These are phyloP conservation scores for Protomyctophum bolini DNA, from an alignment of 2,113 vertebrate species.

Conservation along the genomic window DNA sequence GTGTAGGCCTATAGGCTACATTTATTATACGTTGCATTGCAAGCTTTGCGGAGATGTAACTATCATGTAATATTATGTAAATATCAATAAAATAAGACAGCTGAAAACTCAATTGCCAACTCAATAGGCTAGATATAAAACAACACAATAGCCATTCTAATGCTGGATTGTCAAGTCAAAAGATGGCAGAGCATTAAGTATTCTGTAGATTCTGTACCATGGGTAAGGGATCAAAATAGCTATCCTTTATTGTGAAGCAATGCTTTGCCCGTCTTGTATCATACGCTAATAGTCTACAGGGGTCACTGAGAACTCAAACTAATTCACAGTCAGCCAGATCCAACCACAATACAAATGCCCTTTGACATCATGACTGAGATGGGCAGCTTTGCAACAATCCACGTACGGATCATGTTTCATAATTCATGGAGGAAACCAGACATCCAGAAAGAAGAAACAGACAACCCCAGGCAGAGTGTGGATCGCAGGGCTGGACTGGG, in stretches of 20 bases:
- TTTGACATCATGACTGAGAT: slow-evolving; percentile 48
- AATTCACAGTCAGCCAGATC: slow-evolving; percentile 52
- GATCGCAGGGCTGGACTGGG: too few relatives aligned
- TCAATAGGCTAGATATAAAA: too few relatives aligned
- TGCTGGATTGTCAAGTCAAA: too few relatives aligned
- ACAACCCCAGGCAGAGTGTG: slow-evolving; percentile 29
- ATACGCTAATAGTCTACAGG: slow-evolving; percentile 34
- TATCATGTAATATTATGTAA: too few relatives aligned
- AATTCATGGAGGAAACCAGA: slow-evolving; percentile 76
- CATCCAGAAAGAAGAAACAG: slow-evolving; percentile 52
- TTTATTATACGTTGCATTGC: too few relatives aligned
- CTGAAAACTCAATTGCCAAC: too few relatives aligned
- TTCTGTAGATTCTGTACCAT: too few relatives aligned
- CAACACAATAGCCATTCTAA: too few relatives aligned
- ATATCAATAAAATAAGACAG: too few relatives aligned
- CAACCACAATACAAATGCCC: slow-evolving; percentile 50
- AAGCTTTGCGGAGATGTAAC: too few relatives aligned
- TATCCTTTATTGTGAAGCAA: slow-evolving; percentile 36
- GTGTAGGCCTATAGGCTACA: too few relatives aligned
- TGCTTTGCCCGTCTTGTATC: slow-evolving; percentile 48
- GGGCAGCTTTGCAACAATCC: slow-evolving; percentile 52
- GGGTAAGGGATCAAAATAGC: background rate
- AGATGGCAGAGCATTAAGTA: too few relatives aligned
- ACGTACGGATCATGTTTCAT: slow-evolving; percentile 71
- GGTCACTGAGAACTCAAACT: slow-evolving; percentile 32